Conservation (phyloP, 37 sponge, comb jelly and placozoan genomes). For the Chondrosia reniformis region DNA sequence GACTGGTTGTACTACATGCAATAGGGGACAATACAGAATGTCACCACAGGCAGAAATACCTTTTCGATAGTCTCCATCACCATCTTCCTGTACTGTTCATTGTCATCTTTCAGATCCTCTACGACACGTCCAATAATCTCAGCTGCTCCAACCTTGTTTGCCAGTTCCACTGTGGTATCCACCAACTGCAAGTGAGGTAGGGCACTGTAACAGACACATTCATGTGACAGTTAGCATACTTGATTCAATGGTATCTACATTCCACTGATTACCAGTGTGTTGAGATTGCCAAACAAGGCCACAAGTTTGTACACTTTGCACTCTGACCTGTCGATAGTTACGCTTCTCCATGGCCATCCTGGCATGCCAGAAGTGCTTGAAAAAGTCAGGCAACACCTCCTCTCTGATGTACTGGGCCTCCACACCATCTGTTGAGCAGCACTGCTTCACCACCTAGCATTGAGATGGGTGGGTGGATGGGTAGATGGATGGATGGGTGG, state of each 20-base stretch:
- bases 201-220: no score
- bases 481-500: no score
- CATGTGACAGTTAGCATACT: no score
- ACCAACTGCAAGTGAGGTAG: slow-evolving; percentile 66
- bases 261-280: no score
- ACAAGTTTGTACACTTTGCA: no score
- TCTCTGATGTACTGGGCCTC: slow-evolving; percentile 93
- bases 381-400: slow-evolving; percentile 93
- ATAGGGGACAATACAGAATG: not conserved
- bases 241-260: no score
- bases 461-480: no score
- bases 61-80: slow-evolving; percentile 98
- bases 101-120: slow-evolving; percentile 97
- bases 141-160: slow-evolving; percentile 96
- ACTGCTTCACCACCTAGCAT: slow-evolving; percentile 96
- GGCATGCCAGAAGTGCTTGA: slow-evolving; percentile 98
- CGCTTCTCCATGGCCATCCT: slow-evolving; percentile 92
- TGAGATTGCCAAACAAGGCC: no score
- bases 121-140: slow-evolving; percentile 92
- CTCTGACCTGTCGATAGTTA: slow-evolving; percentile 85
- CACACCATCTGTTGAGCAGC: slow-evolving; percentile 98
- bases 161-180: slow-evolving; percentile 97
- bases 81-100: slow-evolving; percentile 98
- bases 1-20: no score
- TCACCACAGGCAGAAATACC: slow-evolving; percentile 28